Evolutionary conservation across 2,797 vertebrate genomes (phyloP), one percentile per base, ranked within the genome.

Genomic region (Botia almorhae): DNA sequence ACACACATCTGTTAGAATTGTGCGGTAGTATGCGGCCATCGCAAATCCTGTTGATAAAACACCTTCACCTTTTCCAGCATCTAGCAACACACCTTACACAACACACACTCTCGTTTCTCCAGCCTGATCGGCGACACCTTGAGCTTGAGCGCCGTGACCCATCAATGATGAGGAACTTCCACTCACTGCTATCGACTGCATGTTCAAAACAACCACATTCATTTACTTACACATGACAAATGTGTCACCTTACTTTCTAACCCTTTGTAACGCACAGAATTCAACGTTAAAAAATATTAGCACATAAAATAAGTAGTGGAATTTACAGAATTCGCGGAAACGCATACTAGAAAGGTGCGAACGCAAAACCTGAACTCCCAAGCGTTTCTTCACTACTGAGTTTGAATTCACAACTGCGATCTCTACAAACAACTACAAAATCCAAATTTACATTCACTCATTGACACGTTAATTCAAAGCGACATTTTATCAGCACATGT

Each of bases 31-130:
- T 48, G 67, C 56, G 55, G 23, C 39, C 73, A 43, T 53, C 19
- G 14, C 68, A 76, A 71, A 81, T 64, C 65, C 65, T 56, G 23
- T 19, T 56, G 73, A 70, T 76, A 76, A 73, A 80, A 64, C 53
- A 63, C 64, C 67, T 76, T 48, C 58, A 71, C 64, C n/a, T 14
- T 33, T 21, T 73, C 76, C 21, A 50, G n/a, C 61, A 51, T 69
- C 17, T 69, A 7, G n/a, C 19, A 29, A 65, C 26, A 51, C 13
- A 69, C 61, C 39, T 77, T 51, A 39, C 50, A 67, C 58, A 56
- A 56, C 50, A 39, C 43, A 46, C n/a, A 11, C 33, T 48, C 69
- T 39, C 56, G 23, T 51, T 70, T 63, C 36, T 46, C 2, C 6
- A 26, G 46, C 23, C 58, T 33, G 48, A 61, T 19, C 12, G 2